Evolutionary conservation across 2,888 invertebrate genomes (phyloP).

Genomic region (Sarcophaga caerulescens): DNA sequence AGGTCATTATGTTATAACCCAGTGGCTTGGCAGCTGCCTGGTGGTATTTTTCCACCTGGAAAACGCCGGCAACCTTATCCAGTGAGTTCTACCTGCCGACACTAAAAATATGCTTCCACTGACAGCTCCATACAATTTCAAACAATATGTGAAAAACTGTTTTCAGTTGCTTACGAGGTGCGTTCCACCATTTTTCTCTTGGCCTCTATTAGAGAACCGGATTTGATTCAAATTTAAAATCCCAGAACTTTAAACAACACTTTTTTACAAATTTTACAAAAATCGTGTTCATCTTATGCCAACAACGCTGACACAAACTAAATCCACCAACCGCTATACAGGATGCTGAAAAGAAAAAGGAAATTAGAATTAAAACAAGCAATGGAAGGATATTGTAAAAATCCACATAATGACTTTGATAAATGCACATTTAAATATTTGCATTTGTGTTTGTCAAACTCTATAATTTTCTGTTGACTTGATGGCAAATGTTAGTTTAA

Average conservation of each 20-base stretch:
- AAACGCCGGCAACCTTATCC: no score
- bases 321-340: background rate
- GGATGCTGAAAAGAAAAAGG: background rate
- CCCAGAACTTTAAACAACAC: background rate
- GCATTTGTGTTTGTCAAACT: conserved; percentile 29
- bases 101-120: no score
- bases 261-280: background rate
- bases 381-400: conserved; percentile 25
- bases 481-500: background rate
- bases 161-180: no score
- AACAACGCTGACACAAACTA: background rate
- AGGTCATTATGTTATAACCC: no score
- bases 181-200: no score
- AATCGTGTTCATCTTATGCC: no score
- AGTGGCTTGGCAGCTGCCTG: no score
- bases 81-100: no score
- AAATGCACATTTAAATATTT: conserved; percentile 35
- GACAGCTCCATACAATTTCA: no score
- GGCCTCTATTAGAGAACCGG: no score
- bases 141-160: no score
- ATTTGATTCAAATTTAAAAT: background rate
- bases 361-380: conserved; percentile 45
- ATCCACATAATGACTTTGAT: conserved; percentile 42
- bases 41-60: no score
- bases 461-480: background rate